phyloP scores from a whole-genome alignment of 2,888 invertebrate species.

The Lycocerus yunnanus region DNA sequence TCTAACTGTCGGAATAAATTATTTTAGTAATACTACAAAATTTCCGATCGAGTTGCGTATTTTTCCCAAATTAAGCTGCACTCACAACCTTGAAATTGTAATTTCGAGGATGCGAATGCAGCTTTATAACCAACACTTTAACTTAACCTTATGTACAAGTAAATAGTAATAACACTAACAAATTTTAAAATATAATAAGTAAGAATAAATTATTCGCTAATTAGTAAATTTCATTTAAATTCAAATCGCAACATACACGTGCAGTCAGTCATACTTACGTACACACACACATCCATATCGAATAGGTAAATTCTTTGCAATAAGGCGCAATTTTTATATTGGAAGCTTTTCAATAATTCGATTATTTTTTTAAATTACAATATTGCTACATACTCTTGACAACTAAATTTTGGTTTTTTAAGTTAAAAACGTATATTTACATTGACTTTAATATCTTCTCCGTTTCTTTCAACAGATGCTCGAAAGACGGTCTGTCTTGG shows the following conservation, averaged over 20 bases:
- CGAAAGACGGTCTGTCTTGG: conserved; percentile 69
- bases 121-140: conserved; percentile 6
- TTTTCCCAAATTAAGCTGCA: conserved; percentile 7
- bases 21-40: no score
- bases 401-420: conserved; percentile 36
- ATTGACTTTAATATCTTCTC: conserved; percentile 57
- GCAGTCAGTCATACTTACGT: conserved; percentile 1
- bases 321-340: conserved; percentile 27
- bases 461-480: conserved; percentile 61
- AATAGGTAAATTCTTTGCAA: conserved; percentile 25
- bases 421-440: conserved; percentile 42
- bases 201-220: conserved; percentile 4
- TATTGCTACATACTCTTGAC: conserved; percentile 24
- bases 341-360: conserved; percentile 25
- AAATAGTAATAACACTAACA: conserved; percentile 4
- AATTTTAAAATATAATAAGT: conserved; percentile 17
- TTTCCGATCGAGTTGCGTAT: no score
- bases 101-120: not conserved
- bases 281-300: no score
- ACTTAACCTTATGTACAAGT: conserved; percentile 25
- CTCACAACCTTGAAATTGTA: not conserved
- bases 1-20: not conserved
- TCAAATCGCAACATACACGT: not conserved
- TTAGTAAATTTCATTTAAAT: not conserved
- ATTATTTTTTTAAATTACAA: conserved; percentile 5